Evolutionary conservation across 2,888 invertebrate species (phyloP), one percentile per base, ranked within the genome.

Genomic region (Harmothoe impar): DNA sequence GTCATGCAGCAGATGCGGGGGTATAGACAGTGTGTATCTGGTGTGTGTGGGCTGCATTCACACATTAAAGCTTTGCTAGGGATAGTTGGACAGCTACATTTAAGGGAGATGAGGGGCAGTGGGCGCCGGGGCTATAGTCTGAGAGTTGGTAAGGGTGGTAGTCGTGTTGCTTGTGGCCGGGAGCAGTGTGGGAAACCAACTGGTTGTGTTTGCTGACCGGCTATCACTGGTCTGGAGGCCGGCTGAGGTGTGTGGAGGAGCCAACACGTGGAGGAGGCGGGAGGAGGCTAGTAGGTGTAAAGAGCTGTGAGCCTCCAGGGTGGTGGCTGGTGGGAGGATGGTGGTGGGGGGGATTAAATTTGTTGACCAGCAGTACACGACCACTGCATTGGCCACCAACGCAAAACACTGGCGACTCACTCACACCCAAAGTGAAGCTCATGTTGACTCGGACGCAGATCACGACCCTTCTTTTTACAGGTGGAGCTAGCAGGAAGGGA

Each of bases 391-490:
- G 43, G 62, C 62, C 62, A 62, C 62, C 62, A 62, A 62, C 62
- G 43, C 43, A 43, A 43, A 62, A 20, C 3, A 10, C 10, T 43
- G 43, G 5, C 43, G 43, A 43, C 43, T 43, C 43, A 43, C 43
- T 43, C 62, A 62, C 62, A 12, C 62, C 62, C 72, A 72, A 72
- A 29, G 72, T 72, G 62, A 29, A 62, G 29, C 72, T 25, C 29
- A n/a, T 72, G 72, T 72, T 72, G 72, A 72, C 25, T 72, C 72
- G 72, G 72, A 72, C 72, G 29, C 72, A 25, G 72, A 72, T 72
- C 72, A 29, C 29, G 72, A 29, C 29, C 72, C 17, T n/a, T 29
- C 29, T 72, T 72, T 72, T 72, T 29, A 72, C 17, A 25, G 72
- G 29, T 43, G 43, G 43, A n/a, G 43, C 10, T 3, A 10, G 10